These are phyloP conservation scores for Drosophila mercatorum DNA, from an alignment of 2,888 invertebrate species.

Conservation along the genomic window DNA sequence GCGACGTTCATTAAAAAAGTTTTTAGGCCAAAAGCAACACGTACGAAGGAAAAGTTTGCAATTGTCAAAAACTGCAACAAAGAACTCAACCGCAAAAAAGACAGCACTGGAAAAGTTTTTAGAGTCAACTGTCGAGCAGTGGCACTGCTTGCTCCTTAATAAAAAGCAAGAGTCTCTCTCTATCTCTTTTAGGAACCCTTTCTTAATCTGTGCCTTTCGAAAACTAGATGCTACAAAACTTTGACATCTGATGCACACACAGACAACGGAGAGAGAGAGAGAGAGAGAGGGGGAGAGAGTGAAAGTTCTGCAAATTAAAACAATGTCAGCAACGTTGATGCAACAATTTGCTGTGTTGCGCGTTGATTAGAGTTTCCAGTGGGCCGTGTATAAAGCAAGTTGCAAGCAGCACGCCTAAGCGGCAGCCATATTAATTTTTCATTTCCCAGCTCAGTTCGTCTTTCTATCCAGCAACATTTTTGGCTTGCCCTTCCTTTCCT, in stretches of 20 bases:
- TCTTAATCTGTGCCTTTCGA: slow-evolving; percentile 16
- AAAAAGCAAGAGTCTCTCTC: slow-evolving; percentile 38
- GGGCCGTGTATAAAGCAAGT: slow-evolving; percentile 21
- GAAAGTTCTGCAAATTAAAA: slow-evolving; percentile 67
- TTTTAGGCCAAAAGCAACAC: slow-evolving; percentile 71
- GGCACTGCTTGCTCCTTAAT: slow-evolving; percentile 44
- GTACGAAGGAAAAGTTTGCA: slow-evolving; percentile 64
- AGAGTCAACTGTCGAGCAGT: slow-evolving; percentile 47
- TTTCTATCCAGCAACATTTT: slow-evolving; percentile 13
- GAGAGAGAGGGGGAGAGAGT: background rate
- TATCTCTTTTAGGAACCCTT: background rate
- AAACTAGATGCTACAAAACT: slow-evolving; percentile 46
- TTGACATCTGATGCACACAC: slow-evolving; percentile 61
- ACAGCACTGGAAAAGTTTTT: slow-evolving; percentile 39
- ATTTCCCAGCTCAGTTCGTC: slow-evolving; percentile 22
- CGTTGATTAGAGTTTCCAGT: slow-evolving; percentile 56
- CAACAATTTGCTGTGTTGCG: slow-evolving; percentile 52
- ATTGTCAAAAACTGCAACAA: slow-evolving; percentile 79
- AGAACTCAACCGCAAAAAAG: slow-evolving; percentile 60
- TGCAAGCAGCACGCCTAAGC: slow-evolving; percentile 40
- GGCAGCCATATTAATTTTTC: slow-evolving; percentile 57
- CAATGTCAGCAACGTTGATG: slow-evolving; percentile 60
- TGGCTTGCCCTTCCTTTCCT: slow-evolving; percentile 6
- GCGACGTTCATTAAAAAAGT: slow-evolving; percentile 72
- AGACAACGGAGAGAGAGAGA: background rate